Evolutionary conservation across 2,797 vertebrate species (phyloP).

Genomic region (Hoplostethus mediterraneus): DNA sequence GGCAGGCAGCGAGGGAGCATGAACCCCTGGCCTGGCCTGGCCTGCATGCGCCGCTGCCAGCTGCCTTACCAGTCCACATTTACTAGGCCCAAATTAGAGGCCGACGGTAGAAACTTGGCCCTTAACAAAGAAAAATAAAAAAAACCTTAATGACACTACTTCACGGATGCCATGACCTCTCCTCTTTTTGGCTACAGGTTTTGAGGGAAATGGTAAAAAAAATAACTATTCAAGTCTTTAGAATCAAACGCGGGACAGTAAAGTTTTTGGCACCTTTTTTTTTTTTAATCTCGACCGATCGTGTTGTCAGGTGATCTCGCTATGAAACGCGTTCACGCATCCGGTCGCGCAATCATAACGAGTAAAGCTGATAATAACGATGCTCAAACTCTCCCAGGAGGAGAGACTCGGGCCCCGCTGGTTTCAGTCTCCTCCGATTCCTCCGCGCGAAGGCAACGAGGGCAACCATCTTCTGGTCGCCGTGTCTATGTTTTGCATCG

Average conservation of each 20-base stretch:
- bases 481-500: slow-evolving; percentile 61
- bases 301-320: slow-evolving; percentile 24
- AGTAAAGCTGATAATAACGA: slow-evolving; percentile 70
- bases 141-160: slow-evolving; percentile 65
- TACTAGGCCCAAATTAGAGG: slow-evolving; percentile 80
- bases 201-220: slow-evolving; percentile 49
- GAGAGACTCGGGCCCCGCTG: slow-evolving; percentile 32
- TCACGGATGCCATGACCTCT: slow-evolving; percentile 63
- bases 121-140: slow-evolving; percentile 60
- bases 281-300: slow-evolving; percentile 8
- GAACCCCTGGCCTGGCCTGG: slow-evolving; percentile 58
- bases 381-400: slow-evolving; percentile 54
- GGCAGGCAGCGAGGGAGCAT: slow-evolving; percentile 24
- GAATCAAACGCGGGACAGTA: background rate
- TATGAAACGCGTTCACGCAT: slow-evolving; percentile 54
- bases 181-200: slow-evolving; percentile 40
- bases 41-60: slow-evolving; percentile 58
- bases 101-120: slow-evolving; percentile 69
- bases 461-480: slow-evolving; percentile 57
- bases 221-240: slow-evolving; percentile 11
- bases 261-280: slow-evolving; percentile 5
- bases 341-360: slow-evolving; percentile 50
- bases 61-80: slow-evolving; percentile 75
- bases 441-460: slow-evolving; percentile 40
- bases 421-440: slow-evolving; percentile 44